These are phyloP conservation scores for Rutilus rutilus DNA, from an alignment of 2,113 vertebrate species.

Conservation along the genomic window DNA sequence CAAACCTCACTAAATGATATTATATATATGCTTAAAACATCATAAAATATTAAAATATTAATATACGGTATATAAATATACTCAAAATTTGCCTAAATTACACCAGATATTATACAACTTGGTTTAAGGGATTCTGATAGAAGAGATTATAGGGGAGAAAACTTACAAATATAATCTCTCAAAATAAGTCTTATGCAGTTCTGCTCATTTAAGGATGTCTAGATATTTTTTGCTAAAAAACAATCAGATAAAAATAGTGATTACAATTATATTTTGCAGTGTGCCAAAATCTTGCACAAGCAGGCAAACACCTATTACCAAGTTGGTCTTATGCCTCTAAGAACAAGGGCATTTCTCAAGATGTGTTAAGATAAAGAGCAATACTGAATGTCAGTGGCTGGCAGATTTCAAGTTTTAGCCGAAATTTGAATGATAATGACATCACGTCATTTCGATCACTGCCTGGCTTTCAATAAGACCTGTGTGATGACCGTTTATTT, in stretches of 20 bases:
- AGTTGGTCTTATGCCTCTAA: neutral
- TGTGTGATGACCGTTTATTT: constrained; percentile 31
- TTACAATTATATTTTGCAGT: neutral
- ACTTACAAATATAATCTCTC: neutral
- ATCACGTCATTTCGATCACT: constrained; percentile 50
- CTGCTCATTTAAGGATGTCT: neutral
- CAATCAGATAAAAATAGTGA: neutral
- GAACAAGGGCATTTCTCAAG: constrained; percentile 24
- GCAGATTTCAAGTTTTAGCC: constrained; percentile 30
- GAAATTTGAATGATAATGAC: constrained; percentile 29
- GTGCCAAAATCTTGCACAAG: constrained; percentile 24
- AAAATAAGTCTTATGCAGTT: neutral
- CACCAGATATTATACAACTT: neutral
- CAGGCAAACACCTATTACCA: constrained; percentile 20
- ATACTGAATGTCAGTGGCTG: constrained; percentile 17
- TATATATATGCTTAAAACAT: neutral
- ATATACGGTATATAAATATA: neutral
- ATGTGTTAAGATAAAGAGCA: neutral
- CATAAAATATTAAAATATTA: neutral
- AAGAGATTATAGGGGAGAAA: neutral
- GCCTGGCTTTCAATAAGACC: constrained; percentile 50
- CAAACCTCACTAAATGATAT: neutral
- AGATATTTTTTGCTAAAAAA: neutral
- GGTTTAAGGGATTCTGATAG: neutral
- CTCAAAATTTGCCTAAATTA: neutral